Percentiles rank a stretch among this genome's conserved stretches.
Evolutionary conservation across 2,113 vertebrate genomes (phyloP).

Genomic region (Neogobius melanostomus): DNA sequence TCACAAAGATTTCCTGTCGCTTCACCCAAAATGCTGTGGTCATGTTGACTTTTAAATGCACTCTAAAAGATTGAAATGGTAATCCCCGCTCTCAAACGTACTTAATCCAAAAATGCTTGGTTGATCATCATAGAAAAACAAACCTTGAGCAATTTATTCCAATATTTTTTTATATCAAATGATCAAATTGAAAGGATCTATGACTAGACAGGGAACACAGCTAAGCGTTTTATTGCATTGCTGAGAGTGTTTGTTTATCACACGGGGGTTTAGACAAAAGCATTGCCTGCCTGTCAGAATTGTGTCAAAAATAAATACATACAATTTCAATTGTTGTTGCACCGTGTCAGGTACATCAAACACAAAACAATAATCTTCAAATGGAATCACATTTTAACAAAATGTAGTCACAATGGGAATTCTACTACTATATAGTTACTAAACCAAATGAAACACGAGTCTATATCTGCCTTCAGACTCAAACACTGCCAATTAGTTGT

Average conservation of each 20-base stretch:
- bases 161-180: conserved; percentile 29
- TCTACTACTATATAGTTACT: too few relatives aligned
- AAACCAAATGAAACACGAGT: too few relatives aligned
- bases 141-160: conserved; percentile 31
- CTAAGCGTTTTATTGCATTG: neutral
- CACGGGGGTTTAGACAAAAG: too few relatives aligned
- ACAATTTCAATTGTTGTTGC: too few relatives aligned
- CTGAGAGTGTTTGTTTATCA: neutral
- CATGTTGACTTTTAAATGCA: conserved; percentile 38
- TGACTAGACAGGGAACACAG: neutral
- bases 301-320: neutral
- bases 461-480: too few relatives aligned
- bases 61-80: conserved; percentile 65
- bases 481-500: too few relatives aligned
- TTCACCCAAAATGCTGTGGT: conserved; percentile 23
- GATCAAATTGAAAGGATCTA: conserved; percentile 4
- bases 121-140: conserved; percentile 32
- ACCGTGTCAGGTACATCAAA: too few relatives aligned
- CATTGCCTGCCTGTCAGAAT: too few relatives aligned
- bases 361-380: too few relatives aligned
- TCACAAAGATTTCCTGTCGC: conserved; percentile 22
- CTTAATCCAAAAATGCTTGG: conserved; percentile 51
- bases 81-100: conserved; percentile 56
- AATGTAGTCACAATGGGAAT: too few relatives aligned
- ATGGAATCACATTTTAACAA: too few relatives aligned